Evolutionary conservation across 2,113 vertebrate species (phyloP).

Genomic region (Syngnathus typhle): DNA sequence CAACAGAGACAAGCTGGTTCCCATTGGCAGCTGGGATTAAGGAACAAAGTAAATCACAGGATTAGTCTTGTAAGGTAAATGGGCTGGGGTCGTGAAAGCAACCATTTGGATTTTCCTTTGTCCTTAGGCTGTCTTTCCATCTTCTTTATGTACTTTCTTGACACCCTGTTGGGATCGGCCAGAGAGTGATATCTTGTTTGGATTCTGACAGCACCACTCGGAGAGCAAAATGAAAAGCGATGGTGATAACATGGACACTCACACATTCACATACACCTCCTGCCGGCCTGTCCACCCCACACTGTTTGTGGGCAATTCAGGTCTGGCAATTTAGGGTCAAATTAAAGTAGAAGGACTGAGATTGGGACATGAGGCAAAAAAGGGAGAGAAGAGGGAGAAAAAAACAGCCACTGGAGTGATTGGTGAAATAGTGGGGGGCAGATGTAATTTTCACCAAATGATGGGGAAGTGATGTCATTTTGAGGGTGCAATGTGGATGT

Average conservation of each 20-base stretch:
- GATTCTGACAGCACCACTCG: constrained; percentile 67
- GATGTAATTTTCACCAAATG: constrained; percentile 68
- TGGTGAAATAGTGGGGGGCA: constrained; percentile 65
- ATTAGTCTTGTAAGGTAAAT: constrained; percentile 49
- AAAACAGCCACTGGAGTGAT: constrained; percentile 61
- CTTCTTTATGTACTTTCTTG: constrained; percentile 46
- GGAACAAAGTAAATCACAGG: constrained; percentile 55
- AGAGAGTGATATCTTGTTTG: constrained; percentile 70
- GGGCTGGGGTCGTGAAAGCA: constrained; percentile 34
- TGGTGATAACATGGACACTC: constrained; percentile 61
- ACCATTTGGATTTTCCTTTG: constrained; percentile 63
- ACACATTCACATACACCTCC: constrained; percentile 53
- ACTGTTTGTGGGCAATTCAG: constrained; percentile 70
- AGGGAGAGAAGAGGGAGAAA: not conserved
- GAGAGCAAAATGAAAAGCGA: constrained; percentile 70
- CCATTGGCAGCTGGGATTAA: constrained; percentile 55
- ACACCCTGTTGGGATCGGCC: constrained; percentile 40
- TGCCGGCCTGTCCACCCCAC: constrained; percentile 62
- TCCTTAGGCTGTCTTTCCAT: constrained; percentile 56
- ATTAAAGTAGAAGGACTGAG: constrained; percentile 63
- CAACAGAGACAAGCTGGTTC: constrained; percentile 36
- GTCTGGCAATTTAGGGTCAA: constrained; percentile 65
- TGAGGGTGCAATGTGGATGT: constrained; percentile 54
- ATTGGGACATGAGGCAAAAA: constrained; percentile 40
- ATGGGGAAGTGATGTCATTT: constrained; percentile 65